Evolutionary conservation across 2,888 invertebrate species (phyloP).

Genomic region (Alloplasta piceator): DNA sequence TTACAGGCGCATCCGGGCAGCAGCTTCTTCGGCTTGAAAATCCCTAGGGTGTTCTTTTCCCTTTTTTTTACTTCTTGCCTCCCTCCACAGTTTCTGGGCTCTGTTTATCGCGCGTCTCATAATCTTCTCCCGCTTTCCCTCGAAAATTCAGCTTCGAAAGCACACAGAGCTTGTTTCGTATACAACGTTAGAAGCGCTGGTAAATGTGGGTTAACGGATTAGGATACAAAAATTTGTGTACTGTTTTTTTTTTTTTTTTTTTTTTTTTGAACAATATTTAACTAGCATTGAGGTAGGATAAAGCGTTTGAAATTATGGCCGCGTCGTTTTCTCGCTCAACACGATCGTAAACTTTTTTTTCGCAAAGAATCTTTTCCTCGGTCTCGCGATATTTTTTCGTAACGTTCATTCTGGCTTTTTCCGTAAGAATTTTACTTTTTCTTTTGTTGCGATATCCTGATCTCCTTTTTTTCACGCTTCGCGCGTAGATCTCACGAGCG

Average conservation of each 20-base stretch:
- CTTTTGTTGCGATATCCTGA: conserved; percentile 1
- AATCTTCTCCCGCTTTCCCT: background rate
- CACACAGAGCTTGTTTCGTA: conserved; percentile 8
- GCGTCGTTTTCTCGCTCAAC: conserved; percentile 16
- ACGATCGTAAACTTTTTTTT: conserved; percentile 32
- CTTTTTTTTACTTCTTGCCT: conserved; percentile 38
- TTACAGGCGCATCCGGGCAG: conserved; percentile 29
- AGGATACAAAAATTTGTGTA: conserved; percentile 14
- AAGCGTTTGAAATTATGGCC: conserved; percentile 8
- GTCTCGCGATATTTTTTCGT: too few relatives aligned
- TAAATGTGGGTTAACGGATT: conserved; percentile 41
- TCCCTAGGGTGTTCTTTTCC: conserved; percentile 19
- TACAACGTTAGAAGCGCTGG: background rate
- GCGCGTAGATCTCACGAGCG: conserved; percentile 19
- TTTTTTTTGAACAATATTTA: conserved; percentile 10
- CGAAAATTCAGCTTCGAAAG: background rate
- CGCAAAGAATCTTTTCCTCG: conserved; percentile 39
- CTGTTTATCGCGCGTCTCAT: conserved; percentile 53
- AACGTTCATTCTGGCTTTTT: background rate
- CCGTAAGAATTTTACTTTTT: conserved; percentile 39
- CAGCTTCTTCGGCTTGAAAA: background rate
- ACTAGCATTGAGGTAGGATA: conserved; percentile 10
- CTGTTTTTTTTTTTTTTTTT: background rate
- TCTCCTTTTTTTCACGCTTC: conserved; percentile 30
- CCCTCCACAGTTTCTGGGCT: conserved; percentile 4